Evolutionary conservation across 2,888 invertebrate genomes (phyloP), one percentile per base, ranked within the genome.

Genomic region (Brassicogethes aeneus): DNA sequence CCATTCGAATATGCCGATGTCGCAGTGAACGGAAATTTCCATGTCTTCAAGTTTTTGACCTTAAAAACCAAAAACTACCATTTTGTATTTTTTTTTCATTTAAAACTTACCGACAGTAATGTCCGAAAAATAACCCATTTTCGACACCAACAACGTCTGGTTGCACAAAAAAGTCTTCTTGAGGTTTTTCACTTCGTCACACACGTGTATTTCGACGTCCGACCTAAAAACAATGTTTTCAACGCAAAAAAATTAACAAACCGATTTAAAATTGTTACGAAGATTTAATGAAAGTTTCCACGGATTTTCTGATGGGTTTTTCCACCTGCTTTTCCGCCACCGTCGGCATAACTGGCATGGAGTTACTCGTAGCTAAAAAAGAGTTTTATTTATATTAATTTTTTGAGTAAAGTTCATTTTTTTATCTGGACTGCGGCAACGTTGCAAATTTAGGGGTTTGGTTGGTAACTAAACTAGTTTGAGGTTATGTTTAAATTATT

Each of bases 21-120:
- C 95, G 63, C 95, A 96, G 63, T 95, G 95, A 1, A 96, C 95
- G 0, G 93, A 93, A 52, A 96, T 95, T 59, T 95, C 94, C 80
- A 62, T 62, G 39, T 62, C 61, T 54, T 62, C 60, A 32, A 62
- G 45, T 37, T 53, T 54, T 50, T 62, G 61, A 13, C 61, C 61
- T 58, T 36, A 13, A 32, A 32, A 32, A 10, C 10, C 5, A 32
- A 10, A 5, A 32, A 32, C 5, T 12, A 32, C 3, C 5, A 3
- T 32, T 32, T 5, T 32, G 10, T 32, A 10, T 7, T 3, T 5
- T 5, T 10, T 10, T 10, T 12, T 13, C 10, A 10, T 10, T 5
- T 15, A 2, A 40, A 3, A n/a, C 40, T 41, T 57, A 57, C 79
- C 88, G 12, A 82, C 80, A 0, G 88, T 88, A 2, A 91, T 87